Evolutionary conservation across 2,113 vertebrate species (phyloP).

Genomic region (Sciurus niger): DNA sequence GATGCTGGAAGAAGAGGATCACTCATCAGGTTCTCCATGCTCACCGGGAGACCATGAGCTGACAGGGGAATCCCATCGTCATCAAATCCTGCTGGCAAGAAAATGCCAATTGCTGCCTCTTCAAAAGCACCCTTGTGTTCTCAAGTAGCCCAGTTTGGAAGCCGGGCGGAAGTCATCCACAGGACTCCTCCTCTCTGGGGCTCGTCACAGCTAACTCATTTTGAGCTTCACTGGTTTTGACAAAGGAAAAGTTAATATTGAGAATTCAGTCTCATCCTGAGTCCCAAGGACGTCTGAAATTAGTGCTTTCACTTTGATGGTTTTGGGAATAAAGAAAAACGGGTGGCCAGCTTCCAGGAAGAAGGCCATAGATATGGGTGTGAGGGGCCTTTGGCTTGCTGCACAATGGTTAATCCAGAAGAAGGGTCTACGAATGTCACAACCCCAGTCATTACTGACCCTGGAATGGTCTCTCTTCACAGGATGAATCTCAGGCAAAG

Average conservation of each 20-base stretch:
- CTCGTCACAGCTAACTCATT: neutral
- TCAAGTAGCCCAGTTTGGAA: constrained; percentile 1
- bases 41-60: neutral
- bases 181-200: neutral
- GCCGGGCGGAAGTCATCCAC: neutral
- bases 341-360: neutral
- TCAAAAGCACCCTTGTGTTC: neutral
- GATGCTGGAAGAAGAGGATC: neutral
- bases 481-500: neutral
- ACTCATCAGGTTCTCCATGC: neutral
- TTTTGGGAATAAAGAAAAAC: neutral
- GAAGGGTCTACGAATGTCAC: neutral
- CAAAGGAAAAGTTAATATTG: neutral
- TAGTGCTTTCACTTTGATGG: neutral
- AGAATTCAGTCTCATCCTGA: neutral
- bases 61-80: neutral
- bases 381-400: neutral
- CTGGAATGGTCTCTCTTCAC: neutral
- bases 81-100: neutral
- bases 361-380: neutral
- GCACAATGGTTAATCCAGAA: neutral
- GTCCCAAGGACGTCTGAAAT: neutral
- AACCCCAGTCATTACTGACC: neutral
- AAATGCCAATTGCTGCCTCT: constrained; percentile 8
- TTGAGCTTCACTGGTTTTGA: constrained; percentile 49